Evolutionary conservation across 2,888 invertebrate genomes (phyloP), one percentile per base, ranked within the genome.

Genomic region (Agrenia bidenticulata): DNA sequence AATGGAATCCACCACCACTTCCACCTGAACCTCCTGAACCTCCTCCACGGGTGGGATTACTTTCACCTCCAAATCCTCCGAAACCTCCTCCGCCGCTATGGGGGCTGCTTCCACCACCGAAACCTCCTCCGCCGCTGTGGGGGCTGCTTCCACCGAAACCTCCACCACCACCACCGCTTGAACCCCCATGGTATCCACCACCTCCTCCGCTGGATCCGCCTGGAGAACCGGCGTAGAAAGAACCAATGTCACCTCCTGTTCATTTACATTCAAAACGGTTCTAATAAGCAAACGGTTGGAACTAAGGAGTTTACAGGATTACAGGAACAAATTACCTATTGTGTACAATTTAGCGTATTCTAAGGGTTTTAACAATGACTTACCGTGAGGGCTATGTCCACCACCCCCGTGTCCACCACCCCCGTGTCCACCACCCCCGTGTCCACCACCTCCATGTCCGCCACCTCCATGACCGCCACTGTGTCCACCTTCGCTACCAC

Each of bases 381-480:
- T 32, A 32, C 32, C 32, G 32, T 32, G 32, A 32, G 32, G 32
- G 32, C 32, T 32, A 11, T 11, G 4, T 32, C 32, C 32, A 32
- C 32, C 32, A 11, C 32, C 32, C 54, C 50, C 59, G 56, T 23
- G 49, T 2, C 62, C 58, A 19, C 50, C 50, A 13, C 53, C 66
- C 5, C 24, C 13, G n/a, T 54, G 58, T 61, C 56, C 56, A 27
- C 56, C 37, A n/a, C n/a, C n/a, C n/a, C n/a, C n/a, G n/a, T n/a
- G n/a, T n/a, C n/a, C n/a, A n/a, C 64, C 67, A 41, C 64, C 64
- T 45, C 61, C 66, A 41, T 51, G 58, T 15, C 42, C 64, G 39
- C 26, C 49, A 45, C 26, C 26, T 1, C 19, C 17, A 42, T 39
- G 32, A 62, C 50, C 59, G 13, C 62, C 54, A 32, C 50, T 57